Evolutionary conservation across 37 sponge, comb jelly and placozoan genomes (phyloP).

Genomic region (Ianthella basta): DNA sequence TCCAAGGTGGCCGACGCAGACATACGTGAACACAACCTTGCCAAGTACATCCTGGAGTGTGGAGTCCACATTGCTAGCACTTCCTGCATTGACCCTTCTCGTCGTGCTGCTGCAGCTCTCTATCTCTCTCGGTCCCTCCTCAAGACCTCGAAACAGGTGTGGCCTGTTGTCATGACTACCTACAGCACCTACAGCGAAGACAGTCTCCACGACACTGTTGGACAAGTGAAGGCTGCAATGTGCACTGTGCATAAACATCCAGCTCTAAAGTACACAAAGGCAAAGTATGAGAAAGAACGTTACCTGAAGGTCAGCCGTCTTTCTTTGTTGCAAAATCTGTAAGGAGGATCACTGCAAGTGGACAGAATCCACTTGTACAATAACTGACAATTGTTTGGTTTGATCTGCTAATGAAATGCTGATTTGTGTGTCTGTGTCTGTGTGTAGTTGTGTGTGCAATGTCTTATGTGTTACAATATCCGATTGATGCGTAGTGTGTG

Average conservation of each 20-base stretch:
- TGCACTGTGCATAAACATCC: too few species aligned
- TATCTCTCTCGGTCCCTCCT: slow-evolving; percentile 31
- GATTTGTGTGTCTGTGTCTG: not conserved
- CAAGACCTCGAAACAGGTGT: not conserved
- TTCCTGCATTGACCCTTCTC: slow-evolving; percentile 49
- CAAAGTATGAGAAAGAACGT: not conserved
- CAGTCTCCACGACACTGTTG: too few species aligned
- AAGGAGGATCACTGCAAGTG: too few species aligned
- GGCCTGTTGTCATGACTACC: not conserved
- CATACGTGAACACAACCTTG: slow-evolving; percentile 63
- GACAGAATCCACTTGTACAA: not conserved
- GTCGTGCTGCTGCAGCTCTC: slow-evolving; percentile 59
- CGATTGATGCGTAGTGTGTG: too few species aligned
- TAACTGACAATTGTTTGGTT: not conserved
- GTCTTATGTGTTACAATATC: not conserved
- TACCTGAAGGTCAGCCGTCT: too few species aligned
- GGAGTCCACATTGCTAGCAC: slow-evolving; percentile 33
- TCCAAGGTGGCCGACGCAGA: slow-evolving; percentile 55
- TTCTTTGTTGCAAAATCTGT: too few species aligned
- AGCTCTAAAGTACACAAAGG: not conserved
- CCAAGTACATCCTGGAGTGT: slow-evolving; percentile 82
- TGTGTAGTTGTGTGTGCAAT: slow-evolving; percentile 1
- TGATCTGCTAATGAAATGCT: not conserved
- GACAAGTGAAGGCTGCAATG: too few species aligned
- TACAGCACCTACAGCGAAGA: too few species aligned